Conservation (phyloP, 2,888 invertebrate genomes). For the Trypoxylon attenuatum region DNA sequence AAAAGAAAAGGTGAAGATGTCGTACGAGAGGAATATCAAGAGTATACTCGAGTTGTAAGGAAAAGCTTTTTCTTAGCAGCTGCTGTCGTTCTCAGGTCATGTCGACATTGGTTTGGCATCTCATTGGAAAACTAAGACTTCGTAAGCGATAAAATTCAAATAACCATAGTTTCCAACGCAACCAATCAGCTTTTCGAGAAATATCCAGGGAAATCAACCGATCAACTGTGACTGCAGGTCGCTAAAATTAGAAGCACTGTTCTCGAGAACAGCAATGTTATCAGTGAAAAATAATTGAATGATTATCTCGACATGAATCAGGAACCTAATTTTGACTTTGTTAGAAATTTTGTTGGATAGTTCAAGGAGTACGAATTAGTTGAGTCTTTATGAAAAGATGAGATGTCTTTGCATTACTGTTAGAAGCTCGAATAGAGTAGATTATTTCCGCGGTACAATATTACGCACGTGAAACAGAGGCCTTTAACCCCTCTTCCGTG, state of each 20-base stretch:
- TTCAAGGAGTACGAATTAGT: no score
- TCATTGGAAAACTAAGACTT: conserved; percentile 25
- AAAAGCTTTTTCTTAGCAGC: conserved; percentile 35
- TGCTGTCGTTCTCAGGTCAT: conserved; percentile 38
- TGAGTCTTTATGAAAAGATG: no score
- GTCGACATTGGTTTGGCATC: conserved; percentile 26
- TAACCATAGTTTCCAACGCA: conserved; percentile 23
- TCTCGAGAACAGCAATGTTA: conserved; percentile 2
- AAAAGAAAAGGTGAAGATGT: background rate
- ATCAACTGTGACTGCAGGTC: no score
- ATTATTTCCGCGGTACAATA: conserved; percentile 3
- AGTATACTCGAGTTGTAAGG: background rate
- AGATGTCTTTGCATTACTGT: background rate
- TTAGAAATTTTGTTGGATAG: no score
- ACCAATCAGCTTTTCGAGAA: background rate
- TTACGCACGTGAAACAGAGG: conserved; percentile 11
- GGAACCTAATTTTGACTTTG: no score
- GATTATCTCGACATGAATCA: no score
- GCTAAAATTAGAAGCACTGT: background rate
- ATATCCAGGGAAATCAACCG: conserved; percentile 18
- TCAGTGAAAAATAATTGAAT: no score
- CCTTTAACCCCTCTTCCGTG: conserved; percentile 35
- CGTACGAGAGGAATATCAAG: background rate
- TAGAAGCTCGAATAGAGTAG: background rate
- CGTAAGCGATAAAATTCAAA: conserved; percentile 25